These are phyloP conservation scores for Allobates femoralis DNA, from an alignment of 2,797 vertebrate species.

Conservation along the genomic window DNA sequence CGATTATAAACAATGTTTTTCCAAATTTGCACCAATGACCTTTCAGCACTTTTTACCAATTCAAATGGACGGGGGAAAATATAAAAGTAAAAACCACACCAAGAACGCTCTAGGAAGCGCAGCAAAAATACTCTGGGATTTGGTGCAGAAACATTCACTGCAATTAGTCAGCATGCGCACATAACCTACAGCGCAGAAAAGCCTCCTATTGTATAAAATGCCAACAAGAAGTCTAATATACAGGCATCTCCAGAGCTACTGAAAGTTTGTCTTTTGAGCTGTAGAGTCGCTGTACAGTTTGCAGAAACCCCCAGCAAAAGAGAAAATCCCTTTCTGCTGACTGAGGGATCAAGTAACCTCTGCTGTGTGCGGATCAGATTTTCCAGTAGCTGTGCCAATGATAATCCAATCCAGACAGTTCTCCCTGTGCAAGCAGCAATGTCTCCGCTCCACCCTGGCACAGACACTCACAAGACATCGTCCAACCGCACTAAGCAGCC, in stretches of 20 bases:
- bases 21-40: too few species aligned
- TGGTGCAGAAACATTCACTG: too few species aligned
- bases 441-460: constrained; percentile 35
- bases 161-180: neutral
- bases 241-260: neutral
- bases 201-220: neutral
- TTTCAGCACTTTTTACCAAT: too few species aligned
- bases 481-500: neutral
- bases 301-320: neutral
- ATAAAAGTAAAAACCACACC: too few species aligned
- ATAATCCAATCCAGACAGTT: constrained; percentile 42
- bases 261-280: neutral
- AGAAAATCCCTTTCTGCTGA: neutral
- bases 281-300: neutral
- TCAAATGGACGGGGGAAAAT: too few species aligned
- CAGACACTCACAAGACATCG: constrained; percentile 10
- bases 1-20: too few species aligned
- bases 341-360: constrained; percentile 22
- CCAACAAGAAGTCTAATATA: neutral
- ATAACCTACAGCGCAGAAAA: neutral
- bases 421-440: constrained; percentile 13
- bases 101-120: too few species aligned
- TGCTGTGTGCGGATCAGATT: constrained; percentile 44
- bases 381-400: constrained; percentile 56
- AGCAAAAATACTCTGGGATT: too few species aligned